Evolutionary conservation across 2,113 vertebrate genomes (phyloP), one percentile per base, ranked within the genome.

Genomic region (Callaeas wilsoni): DNA sequence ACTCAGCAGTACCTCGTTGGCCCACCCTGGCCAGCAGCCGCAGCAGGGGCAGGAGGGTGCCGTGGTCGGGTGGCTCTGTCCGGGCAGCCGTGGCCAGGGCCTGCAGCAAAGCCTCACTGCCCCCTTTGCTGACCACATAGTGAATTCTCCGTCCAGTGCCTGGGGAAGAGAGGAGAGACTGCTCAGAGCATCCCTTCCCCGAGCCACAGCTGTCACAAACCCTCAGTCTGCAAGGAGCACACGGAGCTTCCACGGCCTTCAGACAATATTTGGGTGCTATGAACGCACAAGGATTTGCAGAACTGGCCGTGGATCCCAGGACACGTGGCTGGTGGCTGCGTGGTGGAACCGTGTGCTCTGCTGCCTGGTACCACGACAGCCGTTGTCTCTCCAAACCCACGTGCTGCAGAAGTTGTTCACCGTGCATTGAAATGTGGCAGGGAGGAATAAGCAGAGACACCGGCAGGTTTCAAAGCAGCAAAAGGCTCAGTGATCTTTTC

Each of bases 51-150:
- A 99, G 94, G 27, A 99, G 98, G 56, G 98, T 27, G 33, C 93
- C 96, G 35, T 98, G 98, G 95, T 99, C 98, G 0, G 97, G 98
- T 0, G 89, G 93, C 17, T 96, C 82, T 0, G 90, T 90, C 42
- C 33, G 93, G 19, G 97, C 97, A 2, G 96, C 86, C 2, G 98
- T 92, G 67, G 98, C 90, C 71, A 99, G 95, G 12, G 98, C 98
- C 75, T 94, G 98, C n/a, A 99, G 98, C 46, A 99, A 89, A 5
- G 98, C 98, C 94, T 99, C 99, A 0, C 98, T 99, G 42, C 98
- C 99, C 6, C 99, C 99, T 94, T 99, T 99, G 83, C 97, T 98
- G 96, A 99, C 98, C 97, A 99, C 96, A 7, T 99, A 99, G 73
- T 97, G 92, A 87, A 99, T 98, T 33, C 99, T 98, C 35, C 97